phyloP scores from a whole-genome alignment of 2,888 invertebrate genomes.

The Amiota minor region DNA sequence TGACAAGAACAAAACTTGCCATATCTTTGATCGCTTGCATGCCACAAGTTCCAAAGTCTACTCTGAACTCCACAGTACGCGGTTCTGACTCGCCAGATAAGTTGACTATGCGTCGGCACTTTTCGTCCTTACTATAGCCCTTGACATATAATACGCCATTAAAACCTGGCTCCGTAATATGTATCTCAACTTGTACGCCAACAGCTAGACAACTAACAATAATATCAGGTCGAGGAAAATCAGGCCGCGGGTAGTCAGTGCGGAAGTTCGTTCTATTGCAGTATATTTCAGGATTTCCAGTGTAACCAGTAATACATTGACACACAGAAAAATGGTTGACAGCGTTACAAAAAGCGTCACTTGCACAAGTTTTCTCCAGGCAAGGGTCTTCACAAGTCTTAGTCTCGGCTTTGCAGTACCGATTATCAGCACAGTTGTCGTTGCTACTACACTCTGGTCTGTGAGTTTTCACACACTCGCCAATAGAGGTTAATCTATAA shows the following conservation, averaged over 20 bases:
- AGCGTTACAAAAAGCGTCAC: slow-evolving; percentile 85
- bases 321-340: slow-evolving; percentile 85
- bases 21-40: slow-evolving; percentile 92
- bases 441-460: slow-evolving; percentile 80
- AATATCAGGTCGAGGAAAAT: slow-evolving; percentile 90
- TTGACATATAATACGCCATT: slow-evolving; percentile 94
- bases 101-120: slow-evolving; percentile 87
- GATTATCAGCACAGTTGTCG: slow-evolving; percentile 84
- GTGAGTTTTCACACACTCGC: slow-evolving; percentile 77
- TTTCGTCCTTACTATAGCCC: slow-evolving; percentile 94
- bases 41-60: slow-evolving; percentile 92
- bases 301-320: slow-evolving; percentile 83
- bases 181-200: slow-evolving; percentile 89
- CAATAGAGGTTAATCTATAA: slow-evolving; percentile 77
- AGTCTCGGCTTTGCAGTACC: slow-evolving; percentile 81
- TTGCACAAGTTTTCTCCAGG: slow-evolving; percentile 80
- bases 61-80: slow-evolving; percentile 85
- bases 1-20: slow-evolving; percentile 93
- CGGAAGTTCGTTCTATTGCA: slow-evolving; percentile 79
- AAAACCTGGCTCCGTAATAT: slow-evolving; percentile 82
- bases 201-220: slow-evolving; percentile 92
- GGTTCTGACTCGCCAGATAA: slow-evolving; percentile 81
- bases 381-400: slow-evolving; percentile 88
- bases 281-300: slow-evolving; percentile 82
- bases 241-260: slow-evolving; percentile 82